Conservation (phyloP, 1,140 invertebrate genomes). For the Potamilus streckersoni region DNA sequence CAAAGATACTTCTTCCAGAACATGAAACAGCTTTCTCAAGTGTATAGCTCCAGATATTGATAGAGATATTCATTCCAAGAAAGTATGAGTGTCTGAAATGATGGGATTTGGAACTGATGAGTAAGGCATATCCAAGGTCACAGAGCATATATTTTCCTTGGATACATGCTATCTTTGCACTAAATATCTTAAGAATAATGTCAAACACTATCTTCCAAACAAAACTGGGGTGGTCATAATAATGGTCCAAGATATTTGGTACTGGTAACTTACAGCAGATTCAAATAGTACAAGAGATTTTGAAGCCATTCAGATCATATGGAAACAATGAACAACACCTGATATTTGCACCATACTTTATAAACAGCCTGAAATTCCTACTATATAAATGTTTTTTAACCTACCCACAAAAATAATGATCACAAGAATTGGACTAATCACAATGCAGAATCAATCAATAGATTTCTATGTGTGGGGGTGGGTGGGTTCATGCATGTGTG, state of each 20-base stretch:
- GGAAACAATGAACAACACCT: neutral
- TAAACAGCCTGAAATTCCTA: conserved; percentile 3
- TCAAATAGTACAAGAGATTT: conserved; percentile 3
- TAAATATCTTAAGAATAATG: conserved; percentile 6
- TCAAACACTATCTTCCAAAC: conserved; percentile 7
- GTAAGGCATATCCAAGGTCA: conserved; percentile 2
- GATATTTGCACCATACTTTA: neutral
- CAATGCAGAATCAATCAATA: conserved; percentile 13
- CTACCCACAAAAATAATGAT: neutral
- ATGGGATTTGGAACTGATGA: conserved; percentile 16
- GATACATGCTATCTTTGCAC: conserved; percentile 4
- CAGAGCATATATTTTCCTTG: conserved; percentile 4
- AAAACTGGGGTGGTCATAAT: neutral
- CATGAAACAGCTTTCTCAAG: conserved; percentile 8
- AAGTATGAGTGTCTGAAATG: conserved; percentile 11
- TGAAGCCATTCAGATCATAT: neutral
- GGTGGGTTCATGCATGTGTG: too few species aligned
- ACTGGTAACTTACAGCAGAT: neutral
- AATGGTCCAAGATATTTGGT: neutral
- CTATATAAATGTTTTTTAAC: neutral
- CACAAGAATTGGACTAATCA: conserved; percentile 21
- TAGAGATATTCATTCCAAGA: neutral
- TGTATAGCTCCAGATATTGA: conserved; percentile 6
- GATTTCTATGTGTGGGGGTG: neutral
- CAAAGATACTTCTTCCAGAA: neutral